These are phyloP conservation scores for western clawed frog (Xenopus tropicalis) DNA, from an alignment of 2,113 vertebrate species.

Conservation along the genomic window DNA sequence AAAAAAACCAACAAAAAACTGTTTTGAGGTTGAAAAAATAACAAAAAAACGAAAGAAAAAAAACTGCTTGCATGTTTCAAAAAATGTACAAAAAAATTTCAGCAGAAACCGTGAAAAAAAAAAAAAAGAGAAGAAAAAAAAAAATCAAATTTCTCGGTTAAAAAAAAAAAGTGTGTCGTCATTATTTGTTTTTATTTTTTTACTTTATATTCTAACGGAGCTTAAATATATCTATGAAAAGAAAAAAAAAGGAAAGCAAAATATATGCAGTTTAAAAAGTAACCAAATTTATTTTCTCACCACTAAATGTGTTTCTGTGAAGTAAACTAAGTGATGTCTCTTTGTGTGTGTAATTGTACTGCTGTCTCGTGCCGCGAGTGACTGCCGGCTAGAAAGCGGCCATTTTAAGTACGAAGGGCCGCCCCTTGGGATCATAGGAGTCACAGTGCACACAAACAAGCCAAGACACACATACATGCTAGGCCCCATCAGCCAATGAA, in stretches of 20 bases:
- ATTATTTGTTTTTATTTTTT: constrained; percentile 36
- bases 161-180: constrained; percentile 35
- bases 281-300: constrained; percentile 7
- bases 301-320: constrained; percentile 33
- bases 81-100: constrained; percentile 41
- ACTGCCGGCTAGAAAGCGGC: too few species aligned
- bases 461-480: too few species aligned
- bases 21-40: constrained; percentile 29
- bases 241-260: neutral
- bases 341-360: constrained; percentile 25
- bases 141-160: constrained; percentile 27
- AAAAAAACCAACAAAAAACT: constrained; percentile 38
- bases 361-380: constrained; percentile 24
- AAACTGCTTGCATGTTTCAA: constrained; percentile 41
- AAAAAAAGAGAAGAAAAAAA: constrained; percentile 24
- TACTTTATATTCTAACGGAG: neutral
- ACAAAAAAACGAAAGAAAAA: constrained; percentile 28
- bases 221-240: neutral
- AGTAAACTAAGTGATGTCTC: constrained; percentile 31
- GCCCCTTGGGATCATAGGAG: too few species aligned
- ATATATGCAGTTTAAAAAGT: neutral
- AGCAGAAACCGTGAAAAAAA: constrained; percentile 42
- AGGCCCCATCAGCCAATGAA: too few species aligned
- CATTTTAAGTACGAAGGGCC: too few species aligned
- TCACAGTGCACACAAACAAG: too few species aligned